phyloP scores from a whole-genome alignment of 1,140 invertebrate genomes.

The Drosophila ogumai region DNA sequence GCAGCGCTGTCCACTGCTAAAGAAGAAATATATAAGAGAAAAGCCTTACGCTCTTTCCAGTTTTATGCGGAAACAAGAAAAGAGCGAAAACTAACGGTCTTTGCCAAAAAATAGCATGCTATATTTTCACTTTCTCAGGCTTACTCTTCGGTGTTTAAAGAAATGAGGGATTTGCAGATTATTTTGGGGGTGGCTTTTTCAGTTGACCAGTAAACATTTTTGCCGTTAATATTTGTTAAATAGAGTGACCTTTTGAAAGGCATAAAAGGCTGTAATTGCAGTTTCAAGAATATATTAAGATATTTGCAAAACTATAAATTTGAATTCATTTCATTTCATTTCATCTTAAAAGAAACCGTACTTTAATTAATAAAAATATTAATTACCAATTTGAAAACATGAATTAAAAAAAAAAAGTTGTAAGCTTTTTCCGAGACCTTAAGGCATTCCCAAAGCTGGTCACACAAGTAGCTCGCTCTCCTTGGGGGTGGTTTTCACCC shows the following conservation, averaged over 20 bases:
- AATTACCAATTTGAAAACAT: too few relatives aligned
- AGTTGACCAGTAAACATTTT: constrained; percentile 42
- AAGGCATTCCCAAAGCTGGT: constrained; percentile 20
- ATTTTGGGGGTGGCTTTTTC: constrained; percentile 32
- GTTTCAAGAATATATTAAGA: background rate
- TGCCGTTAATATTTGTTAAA: background rate
- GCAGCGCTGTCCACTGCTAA: constrained; percentile 15
- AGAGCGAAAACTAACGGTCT: constrained; percentile 59
- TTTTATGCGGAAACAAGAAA: constrained; percentile 26
- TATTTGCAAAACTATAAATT: too few relatives aligned
- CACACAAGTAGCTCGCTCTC: constrained; percentile 17
- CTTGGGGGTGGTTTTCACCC: constrained; percentile 46
- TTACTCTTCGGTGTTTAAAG: constrained; percentile 6
- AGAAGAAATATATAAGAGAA: constrained; percentile 26
- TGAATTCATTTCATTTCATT: background rate
- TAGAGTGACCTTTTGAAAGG: constrained; percentile 30
- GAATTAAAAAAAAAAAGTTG: background rate
- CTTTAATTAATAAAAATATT: background rate
- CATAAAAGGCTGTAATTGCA: too few relatives aligned
- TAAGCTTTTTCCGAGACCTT: background rate
- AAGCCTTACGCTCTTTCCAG: constrained; percentile 33
- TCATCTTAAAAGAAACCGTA: background rate
- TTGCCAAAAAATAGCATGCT: constrained; percentile 56
- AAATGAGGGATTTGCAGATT: background rate
- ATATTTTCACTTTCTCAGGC: constrained; percentile 12